Evolutionary conservation across 2,888 invertebrate species (phyloP), one percentile per base, ranked within the genome.

Genomic region (Yponomeuta malinellus): DNA sequence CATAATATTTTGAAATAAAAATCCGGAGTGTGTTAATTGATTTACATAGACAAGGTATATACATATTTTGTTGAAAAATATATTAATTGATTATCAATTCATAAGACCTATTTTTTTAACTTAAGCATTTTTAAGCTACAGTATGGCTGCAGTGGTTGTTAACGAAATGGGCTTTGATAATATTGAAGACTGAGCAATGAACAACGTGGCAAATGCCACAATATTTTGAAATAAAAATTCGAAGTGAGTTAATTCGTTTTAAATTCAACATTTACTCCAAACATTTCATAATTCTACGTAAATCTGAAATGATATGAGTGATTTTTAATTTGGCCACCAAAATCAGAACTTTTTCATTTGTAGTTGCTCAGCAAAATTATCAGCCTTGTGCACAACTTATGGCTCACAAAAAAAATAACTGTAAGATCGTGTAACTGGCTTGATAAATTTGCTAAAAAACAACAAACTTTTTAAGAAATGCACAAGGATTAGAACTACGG

Each of bases 41-140:
- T 63, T 63, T 63, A n/a, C 63, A 43, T 63, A 65, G 12, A 70
- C 2, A 64, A 68, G 67, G 70, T 70, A 37, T 37, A 70, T 10
- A 68, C 69, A 69, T 12, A 69, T 85, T 83, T 81, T 83, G 83
- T 84, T 83, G 81, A 84, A 84, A 86, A 66, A 72, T 72, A 83
- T 85, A 85, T 85, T 86, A 83, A 79, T 70, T 85, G 78, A 86
- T 88, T 82, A 15, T 83, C 87, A 86, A 83, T 88, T 91, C 90
- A 90, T 91, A 91, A 91, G 90, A 90, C 82, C 81, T 43, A 43
- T 23, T 43, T 43, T 90, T 90, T 86, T 86, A 83, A 82, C 89
- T 90, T 90, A 90, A 91, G 90, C 91, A 86, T 88, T 83, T 78
- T 82, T 86, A 89, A 88, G 89, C 89, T 89, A 88, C 85, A 78